Conservation (phyloP, 2,888 invertebrate species). For the Platerodrilus igneus region DNA sequence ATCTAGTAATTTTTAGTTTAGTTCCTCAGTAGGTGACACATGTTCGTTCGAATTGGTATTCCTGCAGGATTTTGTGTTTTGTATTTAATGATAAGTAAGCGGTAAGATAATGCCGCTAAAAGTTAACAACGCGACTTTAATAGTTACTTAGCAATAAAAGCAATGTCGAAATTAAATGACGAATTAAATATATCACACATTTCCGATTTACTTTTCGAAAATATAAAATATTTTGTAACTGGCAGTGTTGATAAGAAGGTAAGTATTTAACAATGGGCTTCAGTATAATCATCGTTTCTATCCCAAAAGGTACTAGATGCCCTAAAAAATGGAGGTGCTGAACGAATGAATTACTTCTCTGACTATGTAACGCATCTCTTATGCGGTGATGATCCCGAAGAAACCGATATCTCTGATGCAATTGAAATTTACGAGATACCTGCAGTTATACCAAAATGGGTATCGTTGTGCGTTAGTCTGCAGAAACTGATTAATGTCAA, state of each 20-base stretch:
- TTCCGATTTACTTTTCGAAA: constrained; percentile 67
- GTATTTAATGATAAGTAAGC: too few relatives aligned
- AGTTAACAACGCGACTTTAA: too few relatives aligned
- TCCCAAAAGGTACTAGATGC: constrained; percentile 69
- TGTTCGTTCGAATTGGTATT: too few relatives aligned
- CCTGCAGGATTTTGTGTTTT: too few relatives aligned
- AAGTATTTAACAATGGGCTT: constrained; percentile 22
- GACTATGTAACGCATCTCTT: constrained; percentile 92
- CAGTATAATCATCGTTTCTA: constrained; percentile 5
- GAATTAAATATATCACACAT: constrained; percentile 48
- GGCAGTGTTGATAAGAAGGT: constrained; percentile 75
- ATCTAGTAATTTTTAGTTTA: too few relatives aligned
- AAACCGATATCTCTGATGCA: constrained; percentile 84
- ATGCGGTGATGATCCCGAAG: constrained; percentile 78
- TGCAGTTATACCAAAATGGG: constrained; percentile 85
- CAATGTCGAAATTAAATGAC: constrained; percentile 49
- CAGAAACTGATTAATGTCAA: constrained; percentile 63
- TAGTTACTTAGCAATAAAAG: constrained; percentile 12
- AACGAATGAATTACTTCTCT: constrained; percentile 80
- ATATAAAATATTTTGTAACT: constrained; percentile 78
- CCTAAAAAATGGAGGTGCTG: constrained; percentile 82
- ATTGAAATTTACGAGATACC: constrained; percentile 91
- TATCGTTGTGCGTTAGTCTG: constrained; percentile 60
- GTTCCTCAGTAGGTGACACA: too few relatives aligned
- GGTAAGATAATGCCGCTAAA: too few relatives aligned